phyloP scores from a whole-genome alignment of 64 coral and sea anemone genomes.

The Cladopsammia gracilis region DNA sequence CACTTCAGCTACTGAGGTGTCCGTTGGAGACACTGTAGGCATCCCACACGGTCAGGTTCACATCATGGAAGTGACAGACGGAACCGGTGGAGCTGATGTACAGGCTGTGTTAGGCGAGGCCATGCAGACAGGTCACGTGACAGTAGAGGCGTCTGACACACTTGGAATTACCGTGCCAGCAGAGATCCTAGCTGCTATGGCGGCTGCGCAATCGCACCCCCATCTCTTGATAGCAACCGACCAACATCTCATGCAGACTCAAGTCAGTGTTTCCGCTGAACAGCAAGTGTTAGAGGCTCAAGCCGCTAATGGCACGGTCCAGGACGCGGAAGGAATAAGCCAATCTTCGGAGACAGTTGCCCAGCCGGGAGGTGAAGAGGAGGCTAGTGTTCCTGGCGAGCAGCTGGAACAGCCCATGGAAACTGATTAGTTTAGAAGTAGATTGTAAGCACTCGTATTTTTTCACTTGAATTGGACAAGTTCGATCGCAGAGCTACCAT shows the following conservation, averaged over 20 bases:
- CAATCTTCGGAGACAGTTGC: slow-evolving; percentile 3
- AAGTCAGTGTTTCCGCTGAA: slow-evolving; percentile 18
- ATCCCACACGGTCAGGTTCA: slow-evolving; percentile 52
- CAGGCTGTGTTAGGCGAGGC: slow-evolving; percentile 45
- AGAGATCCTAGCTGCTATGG: slow-evolving; percentile 94
- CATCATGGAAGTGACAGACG: slow-evolving; percentile 75
- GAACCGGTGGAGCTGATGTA: slow-evolving; percentile 36
- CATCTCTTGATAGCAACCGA: slow-evolving; percentile 70
- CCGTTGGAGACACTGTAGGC: slow-evolving; percentile 32
- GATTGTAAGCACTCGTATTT: too few species aligned
- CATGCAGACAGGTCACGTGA: slow-evolving; percentile 56
- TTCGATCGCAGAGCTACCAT: too few species aligned
- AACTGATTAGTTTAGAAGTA: slow-evolving; percentile 19
- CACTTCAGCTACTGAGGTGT: slow-evolving; percentile 43
- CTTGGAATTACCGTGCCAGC: slow-evolving; percentile 87
- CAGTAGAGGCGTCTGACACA: slow-evolving; percentile 75
- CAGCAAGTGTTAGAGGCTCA: slow-evolving; percentile 39
- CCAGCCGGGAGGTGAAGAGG: background rate
- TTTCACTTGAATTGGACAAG: too few species aligned
- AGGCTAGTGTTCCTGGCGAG: slow-evolving; percentile 5
- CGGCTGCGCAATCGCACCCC: slow-evolving; percentile 77
- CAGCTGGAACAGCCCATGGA: slow-evolving; percentile 51
- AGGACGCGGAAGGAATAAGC: background rate
- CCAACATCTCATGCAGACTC: slow-evolving; percentile 69
- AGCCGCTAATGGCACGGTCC: background rate